Conservation (phyloP, 2,113 vertebrate species). For the Indri indri region DNA sequence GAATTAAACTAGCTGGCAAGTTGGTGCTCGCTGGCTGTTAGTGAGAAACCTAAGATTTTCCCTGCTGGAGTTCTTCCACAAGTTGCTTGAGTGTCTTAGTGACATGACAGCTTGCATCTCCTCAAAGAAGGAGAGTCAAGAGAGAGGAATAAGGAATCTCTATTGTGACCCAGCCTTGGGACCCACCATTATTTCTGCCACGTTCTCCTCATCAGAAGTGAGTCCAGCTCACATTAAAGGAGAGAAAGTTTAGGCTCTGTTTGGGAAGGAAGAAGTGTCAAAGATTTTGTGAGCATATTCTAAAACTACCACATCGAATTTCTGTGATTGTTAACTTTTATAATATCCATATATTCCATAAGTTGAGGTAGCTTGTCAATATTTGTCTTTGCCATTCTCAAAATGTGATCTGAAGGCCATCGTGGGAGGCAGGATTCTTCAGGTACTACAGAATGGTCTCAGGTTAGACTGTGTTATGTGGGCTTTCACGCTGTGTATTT, state of each 20-base stretch:
- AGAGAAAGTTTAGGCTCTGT: background rate
- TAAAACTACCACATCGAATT: background rate
- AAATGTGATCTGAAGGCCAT: background rate
- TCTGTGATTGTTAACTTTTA: background rate
- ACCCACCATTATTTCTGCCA: background rate
- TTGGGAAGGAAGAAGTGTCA: background rate
- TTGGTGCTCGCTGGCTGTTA: background rate
- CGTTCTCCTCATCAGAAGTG: background rate
- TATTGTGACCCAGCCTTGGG: background rate
- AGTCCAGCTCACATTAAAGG: background rate
- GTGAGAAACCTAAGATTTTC: background rate
- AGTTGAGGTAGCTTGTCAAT: background rate
- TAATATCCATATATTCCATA: background rate
- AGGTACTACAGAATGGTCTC: background rate
- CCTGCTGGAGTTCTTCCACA: background rate
- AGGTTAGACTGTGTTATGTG: background rate
- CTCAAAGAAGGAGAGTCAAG: background rate
- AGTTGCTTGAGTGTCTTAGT: background rate
- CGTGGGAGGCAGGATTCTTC: background rate
- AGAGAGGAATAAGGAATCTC: background rate
- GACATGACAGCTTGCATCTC: background rate
- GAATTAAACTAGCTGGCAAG: background rate
- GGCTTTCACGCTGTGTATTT: background rate
- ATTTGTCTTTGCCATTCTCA: background rate
- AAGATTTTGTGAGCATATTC: background rate